phyloP scores from a whole-genome alignment of 1,140 invertebrate species.

The Conus ventricosus region DNA sequence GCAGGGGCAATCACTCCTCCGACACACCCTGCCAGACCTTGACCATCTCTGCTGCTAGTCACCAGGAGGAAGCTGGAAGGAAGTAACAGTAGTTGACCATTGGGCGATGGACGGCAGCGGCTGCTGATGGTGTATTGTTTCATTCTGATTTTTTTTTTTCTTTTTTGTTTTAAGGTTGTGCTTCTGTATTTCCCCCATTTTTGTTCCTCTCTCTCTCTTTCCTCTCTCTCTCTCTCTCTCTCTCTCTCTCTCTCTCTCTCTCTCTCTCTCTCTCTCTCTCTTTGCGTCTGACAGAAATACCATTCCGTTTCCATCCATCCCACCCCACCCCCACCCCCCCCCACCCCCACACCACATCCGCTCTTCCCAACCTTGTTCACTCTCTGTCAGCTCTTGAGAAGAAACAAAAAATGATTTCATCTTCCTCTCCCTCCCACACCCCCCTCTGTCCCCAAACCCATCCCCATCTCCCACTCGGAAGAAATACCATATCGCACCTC shows the following conservation, averaged over 20 bases:
- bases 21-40: background rate
- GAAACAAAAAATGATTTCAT: too few species aligned
- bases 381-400: background rate
- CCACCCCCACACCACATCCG: background rate
- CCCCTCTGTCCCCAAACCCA: too few species aligned
- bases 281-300: too few species aligned
- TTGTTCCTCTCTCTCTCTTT: background rate
- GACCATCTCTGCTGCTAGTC: background rate
- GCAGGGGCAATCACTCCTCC: background rate
- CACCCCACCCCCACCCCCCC: background rate
- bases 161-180: too few species aligned
- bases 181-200: too few species aligned
- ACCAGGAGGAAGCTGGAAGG: too few species aligned
- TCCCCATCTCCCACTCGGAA: too few species aligned
- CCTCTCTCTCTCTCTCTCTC: background rate
- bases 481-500: too few species aligned
- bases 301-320: too few species aligned
- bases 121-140: too few species aligned
- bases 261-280: background rate
- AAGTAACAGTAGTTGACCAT: too few species aligned
- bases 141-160: background rate
- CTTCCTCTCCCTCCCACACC: background rate
- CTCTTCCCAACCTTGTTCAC: background rate
- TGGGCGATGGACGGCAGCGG: too few species aligned
- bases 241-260: conserved; percentile 1